Evolutionary conservation across 2,888 invertebrate genomes (phyloP).

Genomic region (Eupithecia pulchellata): DNA sequence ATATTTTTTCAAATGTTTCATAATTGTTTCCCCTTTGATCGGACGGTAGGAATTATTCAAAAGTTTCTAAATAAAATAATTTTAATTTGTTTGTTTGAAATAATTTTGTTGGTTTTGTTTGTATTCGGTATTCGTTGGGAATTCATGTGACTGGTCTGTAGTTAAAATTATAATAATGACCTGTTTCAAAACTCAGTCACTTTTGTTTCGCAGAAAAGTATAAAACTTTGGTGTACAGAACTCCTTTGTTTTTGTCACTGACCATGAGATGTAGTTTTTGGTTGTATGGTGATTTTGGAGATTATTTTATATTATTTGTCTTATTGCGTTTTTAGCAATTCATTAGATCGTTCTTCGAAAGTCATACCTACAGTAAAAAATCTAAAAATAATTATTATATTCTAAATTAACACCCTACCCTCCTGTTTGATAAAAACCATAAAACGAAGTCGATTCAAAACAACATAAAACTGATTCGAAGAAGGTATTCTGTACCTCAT

Average conservation of each 20-base stretch:
- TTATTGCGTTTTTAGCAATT: no score
- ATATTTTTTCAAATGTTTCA: constrained; percentile 60
- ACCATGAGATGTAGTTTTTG: no score
- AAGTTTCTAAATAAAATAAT: constrained; percentile 45
- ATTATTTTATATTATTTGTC: no score
- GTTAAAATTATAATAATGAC: no score
- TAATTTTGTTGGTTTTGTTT: constrained; percentile 26
- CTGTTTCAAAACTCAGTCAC: no score
- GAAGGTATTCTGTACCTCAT: constrained; percentile 15
- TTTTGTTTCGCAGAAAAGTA: not conserved
- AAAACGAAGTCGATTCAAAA: constrained; percentile 9
- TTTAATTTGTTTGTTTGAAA: constrained; percentile 30
- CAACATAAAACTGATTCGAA: constrained; percentile 19
- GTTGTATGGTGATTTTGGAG: no score
- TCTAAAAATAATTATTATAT: not conserved
- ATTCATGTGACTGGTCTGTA: not conserved
- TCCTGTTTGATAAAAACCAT: not conserved
- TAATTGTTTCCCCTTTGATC: constrained; percentile 68
- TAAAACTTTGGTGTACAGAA: not conserved
- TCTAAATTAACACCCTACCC: not conserved
- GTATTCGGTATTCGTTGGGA: constrained; percentile 14
- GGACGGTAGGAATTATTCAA: constrained; percentile 48
- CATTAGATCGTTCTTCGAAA: not conserved
- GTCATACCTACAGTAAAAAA: not conserved
- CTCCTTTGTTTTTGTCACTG: no score